These are phyloP conservation scores for Silvanus unidentatus DNA, from an alignment of 2,888 invertebrate species.

Conservation along the genomic window DNA sequence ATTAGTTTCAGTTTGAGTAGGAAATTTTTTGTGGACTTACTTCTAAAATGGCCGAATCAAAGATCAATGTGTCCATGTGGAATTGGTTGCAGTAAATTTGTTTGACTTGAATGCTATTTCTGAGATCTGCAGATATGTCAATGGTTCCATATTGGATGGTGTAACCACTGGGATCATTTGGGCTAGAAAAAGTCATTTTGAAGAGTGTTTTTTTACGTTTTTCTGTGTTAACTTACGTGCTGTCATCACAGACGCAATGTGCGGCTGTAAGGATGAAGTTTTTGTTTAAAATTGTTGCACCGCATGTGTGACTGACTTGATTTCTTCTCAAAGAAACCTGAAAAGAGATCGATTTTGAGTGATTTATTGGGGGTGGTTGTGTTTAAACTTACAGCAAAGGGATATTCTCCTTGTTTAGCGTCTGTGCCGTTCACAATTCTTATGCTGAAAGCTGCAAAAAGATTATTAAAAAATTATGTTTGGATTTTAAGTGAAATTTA, in stretches of 20 bases:
- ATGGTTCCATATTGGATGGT: constrained; percentile 17
- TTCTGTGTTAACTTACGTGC: constrained; percentile 8
- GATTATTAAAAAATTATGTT: no score
- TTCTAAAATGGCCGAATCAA: constrained; percentile 16
- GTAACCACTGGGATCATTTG: constrained; percentile 7
- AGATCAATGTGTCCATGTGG: constrained; percentile 2
- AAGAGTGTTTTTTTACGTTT: not conserved
- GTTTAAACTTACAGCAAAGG: constrained; percentile 24
- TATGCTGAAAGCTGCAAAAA: constrained; percentile 13
- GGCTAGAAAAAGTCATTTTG: constrained; percentile 5
- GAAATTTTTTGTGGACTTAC: constrained; percentile 5
- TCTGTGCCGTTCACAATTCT: constrained; percentile 28
- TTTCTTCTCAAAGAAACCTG: constrained; percentile 19
- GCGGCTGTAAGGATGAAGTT: constrained; percentile 19
- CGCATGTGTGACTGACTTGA: constrained; percentile 14
- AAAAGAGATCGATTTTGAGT: not conserved
- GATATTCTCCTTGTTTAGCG: constrained; percentile 28
- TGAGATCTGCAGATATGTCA: constrained; percentile 5
- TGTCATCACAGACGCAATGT: constrained; percentile 18
- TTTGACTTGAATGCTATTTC: constrained; percentile 11
- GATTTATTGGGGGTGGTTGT: not conserved
- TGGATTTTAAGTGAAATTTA: no score
- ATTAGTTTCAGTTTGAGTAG: not conserved
- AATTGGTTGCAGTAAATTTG: constrained; percentile 10
- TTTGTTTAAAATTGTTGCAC: constrained; percentile 19